These are phyloP conservation scores for Pangasianodon gigas DNA, from an alignment of 2,113 vertebrate species.

Conservation along the genomic window DNA sequence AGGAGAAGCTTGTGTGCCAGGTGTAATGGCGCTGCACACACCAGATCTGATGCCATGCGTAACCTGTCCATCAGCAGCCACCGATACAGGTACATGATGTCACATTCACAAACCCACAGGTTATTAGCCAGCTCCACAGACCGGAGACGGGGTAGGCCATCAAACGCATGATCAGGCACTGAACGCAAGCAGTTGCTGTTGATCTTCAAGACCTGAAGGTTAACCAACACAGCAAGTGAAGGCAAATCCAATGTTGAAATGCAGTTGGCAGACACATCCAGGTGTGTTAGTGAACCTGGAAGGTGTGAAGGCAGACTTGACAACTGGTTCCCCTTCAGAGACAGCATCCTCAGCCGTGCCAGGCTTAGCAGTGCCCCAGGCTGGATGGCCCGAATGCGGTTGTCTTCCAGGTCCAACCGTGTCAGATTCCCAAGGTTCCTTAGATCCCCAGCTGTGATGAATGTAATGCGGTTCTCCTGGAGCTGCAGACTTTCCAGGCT, in stretches of 20 bases:
- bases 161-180: constrained; percentile 71
- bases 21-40: constrained; percentile 69
- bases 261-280: constrained; percentile 75
- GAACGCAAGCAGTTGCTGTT: constrained; percentile 75
- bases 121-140: constrained; percentile 71
- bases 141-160: constrained; percentile 64
- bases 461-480: constrained; percentile 76
- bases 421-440: constrained; percentile 73
- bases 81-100: constrained; percentile 74
- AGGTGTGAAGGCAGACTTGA: constrained; percentile 66
- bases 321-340: constrained; percentile 72
- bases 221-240: constrained; percentile 67
- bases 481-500: constrained; percentile 75
- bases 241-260: constrained; percentile 68
- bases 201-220: constrained; percentile 74
- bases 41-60: constrained; percentile 68
- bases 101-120: constrained; percentile 75
- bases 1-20: constrained; percentile 70
- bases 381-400: constrained; percentile 74
- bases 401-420: constrained; percentile 72
- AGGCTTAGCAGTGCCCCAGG: constrained; percentile 68
- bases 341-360: constrained; percentile 65
- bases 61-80: constrained; percentile 69
- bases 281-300: constrained; percentile 68
- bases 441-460: constrained; percentile 69